These are phyloP conservation scores for Eupelmus urozonus DNA, from an alignment of 2,888 invertebrate species.

Conservation along the genomic window DNA sequence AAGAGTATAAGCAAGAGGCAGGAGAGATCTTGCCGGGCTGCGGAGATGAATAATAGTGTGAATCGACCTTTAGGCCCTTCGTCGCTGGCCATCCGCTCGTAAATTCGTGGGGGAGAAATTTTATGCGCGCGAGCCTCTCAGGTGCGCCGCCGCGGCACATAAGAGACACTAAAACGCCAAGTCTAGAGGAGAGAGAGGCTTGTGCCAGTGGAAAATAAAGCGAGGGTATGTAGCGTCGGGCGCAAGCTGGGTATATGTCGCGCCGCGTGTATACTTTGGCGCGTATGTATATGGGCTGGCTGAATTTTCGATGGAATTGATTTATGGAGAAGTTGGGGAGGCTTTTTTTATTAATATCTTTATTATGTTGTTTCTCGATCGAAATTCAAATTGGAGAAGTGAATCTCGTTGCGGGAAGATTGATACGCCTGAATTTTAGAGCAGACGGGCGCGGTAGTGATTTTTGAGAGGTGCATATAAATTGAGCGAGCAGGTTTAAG, in stretches of 20 bases:
- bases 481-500: too few relatives aligned
- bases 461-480: too few relatives aligned
- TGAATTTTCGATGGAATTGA: constrained; percentile 24
- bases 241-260: not conserved
- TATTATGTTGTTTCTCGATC: too few relatives aligned
- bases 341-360: not conserved
- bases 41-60: not conserved
- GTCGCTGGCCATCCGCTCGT: constrained; percentile 43
- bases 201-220: not conserved
- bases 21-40: not conserved
- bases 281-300: not conserved
- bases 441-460: too few relatives aligned
- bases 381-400: too few relatives aligned
- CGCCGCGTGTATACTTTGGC: not conserved
- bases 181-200: constrained; percentile 6
- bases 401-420: too few relatives aligned
- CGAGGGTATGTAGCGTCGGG: too few relatives aligned
- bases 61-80: constrained; percentile 29
- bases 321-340: constrained; percentile 14
- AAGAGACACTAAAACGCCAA: constrained; percentile 46
- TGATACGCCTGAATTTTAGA: too few relatives aligned
- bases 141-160: constrained; percentile 41
- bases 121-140: constrained; percentile 53
- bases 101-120: constrained; percentile 55
- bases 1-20: not conserved